A percentile compares a stretch with the other conserved stretches of the same genome.
These are phyloP conservation scores for Lophochroa leadbeateri DNA, from an alignment of 2,113 vertebrate genomes.

Conservation along the genomic window DNA sequence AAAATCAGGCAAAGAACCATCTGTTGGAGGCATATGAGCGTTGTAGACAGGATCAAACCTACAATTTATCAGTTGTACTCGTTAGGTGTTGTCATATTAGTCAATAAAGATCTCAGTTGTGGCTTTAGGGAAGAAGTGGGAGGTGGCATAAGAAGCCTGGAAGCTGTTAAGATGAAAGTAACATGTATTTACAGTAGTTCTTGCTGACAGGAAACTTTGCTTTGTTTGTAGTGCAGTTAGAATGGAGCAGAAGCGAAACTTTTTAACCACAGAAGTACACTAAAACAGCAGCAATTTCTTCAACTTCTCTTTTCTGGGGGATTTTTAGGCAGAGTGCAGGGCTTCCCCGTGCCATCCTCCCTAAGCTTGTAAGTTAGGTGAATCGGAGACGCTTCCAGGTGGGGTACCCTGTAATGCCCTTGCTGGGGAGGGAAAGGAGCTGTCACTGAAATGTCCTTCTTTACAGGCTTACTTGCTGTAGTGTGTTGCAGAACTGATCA, in stretches of 20 bases:
- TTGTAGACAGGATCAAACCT: not conserved
- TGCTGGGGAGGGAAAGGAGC: not conserved
- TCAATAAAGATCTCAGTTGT: not conserved
- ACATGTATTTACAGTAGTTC: not conserved
- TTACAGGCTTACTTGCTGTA: accelerated
- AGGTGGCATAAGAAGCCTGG: not conserved
- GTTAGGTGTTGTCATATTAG: not conserved
- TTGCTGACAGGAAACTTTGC: not conserved
- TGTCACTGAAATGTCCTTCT: accelerated
- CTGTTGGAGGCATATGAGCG: not conserved
- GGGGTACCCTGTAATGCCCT: not conserved
- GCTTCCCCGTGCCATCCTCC: not conserved
- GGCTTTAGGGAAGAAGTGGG: not conserved
- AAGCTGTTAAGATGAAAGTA: not conserved
- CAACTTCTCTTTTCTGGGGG: not conserved
- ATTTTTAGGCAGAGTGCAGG: not conserved
- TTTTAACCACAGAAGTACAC: not conserved
- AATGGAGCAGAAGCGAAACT: not conserved
- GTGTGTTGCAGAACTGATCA: not conserved
- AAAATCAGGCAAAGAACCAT: not conserved
- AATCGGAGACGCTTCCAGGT: accelerated
- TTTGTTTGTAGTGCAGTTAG: not conserved
- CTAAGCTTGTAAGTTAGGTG: accelerated
- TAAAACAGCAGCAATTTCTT: not conserved
- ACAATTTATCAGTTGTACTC: not conserved